Evolutionary conservation across 2,888 invertebrate genomes (phyloP).

Genomic region (Prionchulus punctatus): DNA sequence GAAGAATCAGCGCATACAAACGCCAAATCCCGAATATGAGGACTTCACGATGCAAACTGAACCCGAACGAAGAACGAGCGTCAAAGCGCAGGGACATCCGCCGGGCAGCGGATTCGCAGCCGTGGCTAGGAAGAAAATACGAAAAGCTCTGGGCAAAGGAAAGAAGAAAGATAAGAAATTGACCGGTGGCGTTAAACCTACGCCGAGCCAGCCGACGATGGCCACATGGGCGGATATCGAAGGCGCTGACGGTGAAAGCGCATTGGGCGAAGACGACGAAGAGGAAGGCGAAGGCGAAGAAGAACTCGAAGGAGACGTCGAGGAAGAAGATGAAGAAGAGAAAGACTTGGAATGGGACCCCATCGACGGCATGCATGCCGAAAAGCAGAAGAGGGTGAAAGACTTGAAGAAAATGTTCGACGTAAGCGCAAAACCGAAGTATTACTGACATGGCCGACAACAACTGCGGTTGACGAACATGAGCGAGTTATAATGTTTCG

Average conservation of each 20-base stretch:
- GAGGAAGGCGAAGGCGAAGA: conserved; percentile 4
- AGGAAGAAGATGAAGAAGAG: background rate
- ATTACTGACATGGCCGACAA: too few relatives aligned
- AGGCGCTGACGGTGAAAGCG: background rate
- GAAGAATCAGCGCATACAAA: conserved; percentile 23
- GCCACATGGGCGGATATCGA: background rate
- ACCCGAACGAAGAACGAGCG: background rate
- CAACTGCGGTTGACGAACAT: too few relatives aligned
- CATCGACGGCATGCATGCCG: conserved; percentile 28
- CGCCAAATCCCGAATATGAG: conserved; percentile 20
- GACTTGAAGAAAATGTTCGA: conserved; percentile 27
- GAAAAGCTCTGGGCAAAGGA: background rate
- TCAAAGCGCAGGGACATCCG: background rate
- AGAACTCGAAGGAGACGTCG: background rate
- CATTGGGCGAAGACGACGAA: background rate
- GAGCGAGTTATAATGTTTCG: too few relatives aligned
- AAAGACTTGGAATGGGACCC: conserved; percentile 13
- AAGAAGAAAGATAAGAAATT: background rate
- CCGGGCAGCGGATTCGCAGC: conserved; percentile 5
- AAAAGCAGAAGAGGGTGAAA: conserved; percentile 27
- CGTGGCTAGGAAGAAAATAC: background rate
- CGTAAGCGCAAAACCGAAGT: too few relatives aligned
- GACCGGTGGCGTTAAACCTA: background rate
- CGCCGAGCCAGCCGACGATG: background rate
- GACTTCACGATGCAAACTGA: conserved; percentile 13